Conservation (phyloP, 2,113 vertebrate genomes). For the Entelurus aequoreus region DNA sequence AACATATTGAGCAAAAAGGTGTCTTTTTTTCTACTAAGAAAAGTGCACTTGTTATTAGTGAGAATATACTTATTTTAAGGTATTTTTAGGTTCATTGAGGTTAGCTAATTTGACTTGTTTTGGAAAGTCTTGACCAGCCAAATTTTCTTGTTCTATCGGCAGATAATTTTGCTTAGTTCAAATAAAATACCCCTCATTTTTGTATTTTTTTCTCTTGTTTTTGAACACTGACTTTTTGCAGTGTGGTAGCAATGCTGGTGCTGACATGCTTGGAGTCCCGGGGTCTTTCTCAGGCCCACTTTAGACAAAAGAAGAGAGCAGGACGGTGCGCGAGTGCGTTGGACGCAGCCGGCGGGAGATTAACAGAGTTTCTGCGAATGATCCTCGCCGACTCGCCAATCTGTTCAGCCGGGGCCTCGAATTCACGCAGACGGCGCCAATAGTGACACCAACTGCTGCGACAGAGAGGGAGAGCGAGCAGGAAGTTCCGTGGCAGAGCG, state of each 20-base stretch:
- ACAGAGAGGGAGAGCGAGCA: constrained; percentile 57
- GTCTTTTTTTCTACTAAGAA: too few species aligned
- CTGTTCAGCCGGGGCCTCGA: constrained; percentile 61
- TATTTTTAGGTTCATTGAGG: too few species aligned
- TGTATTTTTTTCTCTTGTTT: too few species aligned
- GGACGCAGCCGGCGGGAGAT: constrained; percentile 63
- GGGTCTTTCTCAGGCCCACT: constrained; percentile 44
- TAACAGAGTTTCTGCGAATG: constrained; percentile 62
- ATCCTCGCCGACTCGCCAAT: constrained; percentile 70
- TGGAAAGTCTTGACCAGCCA: too few species aligned
- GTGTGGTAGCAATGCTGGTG: constrained; percentile 32
- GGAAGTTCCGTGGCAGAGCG: constrained; percentile 63
- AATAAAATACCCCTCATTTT: too few species aligned
- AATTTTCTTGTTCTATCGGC: too few species aligned
- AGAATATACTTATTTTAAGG: too few species aligned
- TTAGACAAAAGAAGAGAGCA: constrained; percentile 34
- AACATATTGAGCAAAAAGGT: too few species aligned
- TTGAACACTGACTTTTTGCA: neutral
- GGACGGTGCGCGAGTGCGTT: constrained; percentile 44
- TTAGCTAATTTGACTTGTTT: too few species aligned
- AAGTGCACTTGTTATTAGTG: too few species aligned
- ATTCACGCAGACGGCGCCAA: constrained; percentile 65
- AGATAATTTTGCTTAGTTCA: too few species aligned
- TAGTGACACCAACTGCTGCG: constrained; percentile 68
- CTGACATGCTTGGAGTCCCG: constrained; percentile 51